Evolutionary conservation across 2,888 invertebrate species (phyloP), one percentile per base, ranked within the genome.

Genomic region (Agonopterix alstromeriana): DNA sequence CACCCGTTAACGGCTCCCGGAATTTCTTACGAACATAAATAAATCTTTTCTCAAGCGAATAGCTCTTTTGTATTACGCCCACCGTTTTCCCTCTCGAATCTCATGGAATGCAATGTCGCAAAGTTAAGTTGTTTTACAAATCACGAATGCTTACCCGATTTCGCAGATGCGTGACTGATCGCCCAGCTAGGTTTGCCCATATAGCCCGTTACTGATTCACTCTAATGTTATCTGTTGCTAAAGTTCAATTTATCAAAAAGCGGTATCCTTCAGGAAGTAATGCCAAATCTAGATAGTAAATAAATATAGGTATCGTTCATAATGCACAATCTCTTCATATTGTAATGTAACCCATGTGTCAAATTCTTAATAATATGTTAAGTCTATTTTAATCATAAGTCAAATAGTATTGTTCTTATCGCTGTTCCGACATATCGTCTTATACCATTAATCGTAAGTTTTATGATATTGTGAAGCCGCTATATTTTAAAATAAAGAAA

Each of bases 401-500:
- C 70, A 8, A 73, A 70, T 82, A 79, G 70, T 73, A 80, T 73
- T 86, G 82, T 86, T 87, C 85, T 85, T 75, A 84, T 82, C 77
- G 80, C 81, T 88, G 84, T 88, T 87, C 74, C 70, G 77, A 88
- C 88, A 88, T 88, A 88, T 88, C 88, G 85, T 85, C 84, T 76
- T 82, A 77, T 81, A 79, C 75, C 76, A 77, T 75, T 87, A 85
- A 71, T 77, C 73, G 65, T 88, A 88, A 87, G 87, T 73, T 82
- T 53, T 74, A 78, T 77, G 69, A 79, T 83, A 87, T 87, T 88
- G 87, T 88, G 86, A 88, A 85, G 82, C 82, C 82, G 81, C 84
- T 87, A 85, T 87, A 86, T 87, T 87, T 88, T 85, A 86, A 88
- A 88, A 86, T 87, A 88, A 88, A 87, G 83, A 78, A 85, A 82